phyloP scores from a whole-genome alignment of 2,888 invertebrate species.

The Aleiodes alternator region DNA sequence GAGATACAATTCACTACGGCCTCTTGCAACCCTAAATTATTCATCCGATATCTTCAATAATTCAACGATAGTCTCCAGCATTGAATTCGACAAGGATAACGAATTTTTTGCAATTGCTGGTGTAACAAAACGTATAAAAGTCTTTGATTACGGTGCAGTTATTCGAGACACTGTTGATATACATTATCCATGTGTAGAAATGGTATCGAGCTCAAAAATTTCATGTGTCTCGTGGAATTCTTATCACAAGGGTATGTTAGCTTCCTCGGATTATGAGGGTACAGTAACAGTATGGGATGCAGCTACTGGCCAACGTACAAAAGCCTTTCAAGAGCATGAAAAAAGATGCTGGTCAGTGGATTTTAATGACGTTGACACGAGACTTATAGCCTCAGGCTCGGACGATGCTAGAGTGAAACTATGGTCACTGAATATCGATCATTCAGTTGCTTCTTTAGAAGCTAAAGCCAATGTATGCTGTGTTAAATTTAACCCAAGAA shows the following conservation, averaged over 20 bases:
- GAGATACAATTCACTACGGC: conserved; percentile 85
- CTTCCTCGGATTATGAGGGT: conserved; percentile 96
- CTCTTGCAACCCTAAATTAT: conserved; percentile 92
- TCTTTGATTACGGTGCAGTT: conserved; percentile 92
- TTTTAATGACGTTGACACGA: conserved; percentile 93
- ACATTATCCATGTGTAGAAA: conserved; percentile 94
- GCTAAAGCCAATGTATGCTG: conserved; percentile 97
- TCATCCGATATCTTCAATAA: conserved; percentile 92
- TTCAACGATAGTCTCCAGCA: conserved; percentile 91
- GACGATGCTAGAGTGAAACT: conserved; percentile 95
- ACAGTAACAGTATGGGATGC: conserved; percentile 96
- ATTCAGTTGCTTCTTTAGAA: conserved; percentile 91
- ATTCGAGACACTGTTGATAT: conserved; percentile 91
- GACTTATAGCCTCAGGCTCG: conserved; percentile 92
- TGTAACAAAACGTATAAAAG: conserved; percentile 95
- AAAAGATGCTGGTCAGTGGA: conserved; percentile 97
- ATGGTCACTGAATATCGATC: conserved; percentile 92
- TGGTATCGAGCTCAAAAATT: conserved; percentile 94
- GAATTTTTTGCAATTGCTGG: conserved; percentile 97
- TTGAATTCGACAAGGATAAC: conserved; percentile 97
- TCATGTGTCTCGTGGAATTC: conserved; percentile 97
- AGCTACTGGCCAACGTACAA: conserved; percentile 83
- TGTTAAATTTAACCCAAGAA: conserved; percentile 91
- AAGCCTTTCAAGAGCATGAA: conserved; percentile 92
- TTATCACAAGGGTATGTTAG: conserved; percentile 90